A percentile compares a stretch with the other conserved stretches of the same genome.
phyloP scores from a whole-genome alignment of 2,113 vertebrate species.

The Varanus salvator region DNA sequence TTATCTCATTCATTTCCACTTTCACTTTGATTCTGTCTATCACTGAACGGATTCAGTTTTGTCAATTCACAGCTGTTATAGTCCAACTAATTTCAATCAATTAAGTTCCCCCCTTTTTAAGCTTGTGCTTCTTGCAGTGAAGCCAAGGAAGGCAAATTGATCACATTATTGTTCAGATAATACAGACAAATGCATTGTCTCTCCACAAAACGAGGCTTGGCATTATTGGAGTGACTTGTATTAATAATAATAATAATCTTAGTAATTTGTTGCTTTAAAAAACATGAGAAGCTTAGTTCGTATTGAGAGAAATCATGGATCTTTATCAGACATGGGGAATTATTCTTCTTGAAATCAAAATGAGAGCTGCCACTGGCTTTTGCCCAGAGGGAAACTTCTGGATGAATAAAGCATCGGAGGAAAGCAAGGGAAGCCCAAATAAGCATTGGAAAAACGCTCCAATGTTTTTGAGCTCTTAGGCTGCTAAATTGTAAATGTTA shows the following conservation, averaged over 20 bases:
- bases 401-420: neutral
- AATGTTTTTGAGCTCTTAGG: too few relatives aligned
- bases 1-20: neutral
- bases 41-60: constrained; percentile 3
- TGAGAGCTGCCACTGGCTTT: neutral
- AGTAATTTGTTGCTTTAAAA: constrained; percentile 12
- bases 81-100: constrained; percentile 62
- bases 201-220: neutral
- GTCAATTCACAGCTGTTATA: constrained; percentile 53
- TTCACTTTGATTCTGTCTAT: constrained; percentile 26
- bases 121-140: constrained; percentile 51
- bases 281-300: neutral
- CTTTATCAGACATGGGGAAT: neutral
- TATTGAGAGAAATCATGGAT: neutral
- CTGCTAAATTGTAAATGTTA: too few relatives aligned
- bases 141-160: constrained; percentile 27
- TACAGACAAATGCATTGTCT: constrained; percentile 14
- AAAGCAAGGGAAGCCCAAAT: neutral
- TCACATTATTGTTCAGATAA: constrained; percentile 40
- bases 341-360: neutral
- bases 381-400: neutral
- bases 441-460: neutral
- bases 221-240: neutral
- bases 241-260: constrained; percentile 11
- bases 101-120: constrained; percentile 62